Conservation (phyloP, 2,797 vertebrate genomes). For the Sebastolobus altivelis region DNA sequence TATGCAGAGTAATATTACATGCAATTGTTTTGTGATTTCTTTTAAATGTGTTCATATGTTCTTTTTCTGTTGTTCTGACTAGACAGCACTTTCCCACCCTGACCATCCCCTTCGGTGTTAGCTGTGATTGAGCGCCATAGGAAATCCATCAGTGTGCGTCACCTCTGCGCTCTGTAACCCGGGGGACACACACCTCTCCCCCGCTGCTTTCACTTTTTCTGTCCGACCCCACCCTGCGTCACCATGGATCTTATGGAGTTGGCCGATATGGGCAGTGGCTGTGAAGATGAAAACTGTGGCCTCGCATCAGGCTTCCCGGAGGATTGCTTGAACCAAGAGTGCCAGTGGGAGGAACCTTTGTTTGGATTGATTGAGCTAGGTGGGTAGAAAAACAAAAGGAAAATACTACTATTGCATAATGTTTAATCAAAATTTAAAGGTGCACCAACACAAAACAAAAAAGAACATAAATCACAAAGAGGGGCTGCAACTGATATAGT, state of each 20-base stretch:
- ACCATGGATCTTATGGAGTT: constrained; percentile 56
- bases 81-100: background rate
- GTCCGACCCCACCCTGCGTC: background rate
- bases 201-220: background rate
- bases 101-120: background rate
- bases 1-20: background rate
- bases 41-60: background rate
- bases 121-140: constrained; percentile 52
- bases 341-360: constrained; percentile 58
- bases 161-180: constrained; percentile 57
- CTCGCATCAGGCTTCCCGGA: constrained; percentile 32
- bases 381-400: constrained; percentile 38
- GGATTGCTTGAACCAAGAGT: constrained; percentile 62
- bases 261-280: constrained; percentile 47
- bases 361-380: constrained; percentile 75
- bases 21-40: background rate
- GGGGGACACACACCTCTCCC: constrained; percentile 34
- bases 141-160: constrained; percentile 77
- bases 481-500: background rate
- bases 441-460: background rate
- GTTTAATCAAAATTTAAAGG: background rate
- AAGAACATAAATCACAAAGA: background rate
- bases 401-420: background rate
- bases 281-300: constrained; percentile 66
- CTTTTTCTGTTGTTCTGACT: background rate